A percentile compares a stretch with the other conserved stretches of the same genome.
phyloP scores from a whole-genome alignment of 2,888 invertebrate species.

The Cryptosula pallasiana region DNA sequence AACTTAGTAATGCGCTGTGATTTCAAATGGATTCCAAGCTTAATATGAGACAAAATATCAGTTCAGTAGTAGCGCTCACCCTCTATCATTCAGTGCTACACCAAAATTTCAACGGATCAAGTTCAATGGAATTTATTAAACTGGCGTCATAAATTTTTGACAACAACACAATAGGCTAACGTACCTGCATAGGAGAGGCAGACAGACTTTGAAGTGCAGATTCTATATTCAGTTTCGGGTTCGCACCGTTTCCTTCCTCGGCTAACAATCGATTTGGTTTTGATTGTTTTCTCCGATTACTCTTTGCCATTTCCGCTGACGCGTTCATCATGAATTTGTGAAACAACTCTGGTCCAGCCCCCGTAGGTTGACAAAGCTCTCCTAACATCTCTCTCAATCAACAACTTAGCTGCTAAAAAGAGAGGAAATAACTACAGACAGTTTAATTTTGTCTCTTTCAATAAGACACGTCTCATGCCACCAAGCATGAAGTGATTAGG shows the following conservation, averaged over 20 bases:
- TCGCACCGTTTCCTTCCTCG: neutral
- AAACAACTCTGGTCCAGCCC: conserved; percentile 13
- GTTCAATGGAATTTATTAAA: neutral
- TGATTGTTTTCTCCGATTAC: conserved; percentile 23
- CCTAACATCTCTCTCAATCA: conserved; percentile 23
- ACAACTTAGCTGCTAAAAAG: conserved; percentile 17
- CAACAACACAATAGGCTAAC: neutral
- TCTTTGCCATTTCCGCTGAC: conserved; percentile 20
- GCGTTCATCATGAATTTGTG: conserved; percentile 21
- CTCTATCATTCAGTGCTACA: neutral
- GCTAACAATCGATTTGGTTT: conserved; percentile 22
- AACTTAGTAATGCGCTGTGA: conserved; percentile 8
- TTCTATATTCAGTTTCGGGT: neutral
- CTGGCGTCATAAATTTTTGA: neutral
- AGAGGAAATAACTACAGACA: neutral
- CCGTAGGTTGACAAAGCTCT: conserved; percentile 15
- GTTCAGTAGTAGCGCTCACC: neutral
- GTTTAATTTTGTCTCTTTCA: neutral
- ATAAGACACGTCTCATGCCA: neutral
- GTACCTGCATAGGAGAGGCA: neutral
- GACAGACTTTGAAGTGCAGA: neutral
- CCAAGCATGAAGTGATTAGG: conserved; percentile 17
- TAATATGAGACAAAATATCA: conserved; percentile 21
- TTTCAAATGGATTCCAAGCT: conserved; percentile 7
- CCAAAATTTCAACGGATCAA: neutral